Evolutionary conservation across 2,888 invertebrate genomes (phyloP).

Genomic region (Mythimna ferrago): DNA sequence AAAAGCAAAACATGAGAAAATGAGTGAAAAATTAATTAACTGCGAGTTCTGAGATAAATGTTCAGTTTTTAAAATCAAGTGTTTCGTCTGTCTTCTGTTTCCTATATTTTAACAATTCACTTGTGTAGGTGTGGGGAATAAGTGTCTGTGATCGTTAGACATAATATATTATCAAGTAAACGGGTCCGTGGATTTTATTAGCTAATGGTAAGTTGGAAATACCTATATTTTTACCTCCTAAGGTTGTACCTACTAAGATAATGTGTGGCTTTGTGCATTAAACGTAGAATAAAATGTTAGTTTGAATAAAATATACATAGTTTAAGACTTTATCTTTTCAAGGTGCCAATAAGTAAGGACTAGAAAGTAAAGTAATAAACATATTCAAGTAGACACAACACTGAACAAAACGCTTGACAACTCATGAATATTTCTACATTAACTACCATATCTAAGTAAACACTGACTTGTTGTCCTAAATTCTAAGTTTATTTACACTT

Average conservation of each 20-base stretch:
- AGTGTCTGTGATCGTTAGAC: constrained; percentile 54
- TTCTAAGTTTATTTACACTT: neutral
- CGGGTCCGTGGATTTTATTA: constrained; percentile 42
- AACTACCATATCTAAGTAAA: constrained; percentile 2
- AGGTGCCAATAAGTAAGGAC: neutral
- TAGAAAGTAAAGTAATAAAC: neutral
- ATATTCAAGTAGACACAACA: neutral
- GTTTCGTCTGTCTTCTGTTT: constrained; percentile 36
- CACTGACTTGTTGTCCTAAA: neutral
- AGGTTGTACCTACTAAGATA: neutral
- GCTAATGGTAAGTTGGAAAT: constrained; percentile 49
- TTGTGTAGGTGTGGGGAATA: constrained; percentile 56
- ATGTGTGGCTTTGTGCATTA: neutral
- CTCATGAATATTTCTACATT: neutral
- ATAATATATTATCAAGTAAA: constrained; percentile 21
- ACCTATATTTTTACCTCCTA: neutral
- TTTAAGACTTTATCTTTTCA: neutral
- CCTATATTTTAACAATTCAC: constrained; percentile 10
- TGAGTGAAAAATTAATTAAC: constrained; percentile 26
- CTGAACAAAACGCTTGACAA: neutral
- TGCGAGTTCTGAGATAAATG: constrained; percentile 23
- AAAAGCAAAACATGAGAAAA: constrained; percentile 30
- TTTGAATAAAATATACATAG: constrained; percentile 1
- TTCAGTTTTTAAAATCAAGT: constrained; percentile 25
- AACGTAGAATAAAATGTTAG: neutral